Conservation (phyloP, 2,797 vertebrate species). For the Odontamblyopus rebecca region DNA sequence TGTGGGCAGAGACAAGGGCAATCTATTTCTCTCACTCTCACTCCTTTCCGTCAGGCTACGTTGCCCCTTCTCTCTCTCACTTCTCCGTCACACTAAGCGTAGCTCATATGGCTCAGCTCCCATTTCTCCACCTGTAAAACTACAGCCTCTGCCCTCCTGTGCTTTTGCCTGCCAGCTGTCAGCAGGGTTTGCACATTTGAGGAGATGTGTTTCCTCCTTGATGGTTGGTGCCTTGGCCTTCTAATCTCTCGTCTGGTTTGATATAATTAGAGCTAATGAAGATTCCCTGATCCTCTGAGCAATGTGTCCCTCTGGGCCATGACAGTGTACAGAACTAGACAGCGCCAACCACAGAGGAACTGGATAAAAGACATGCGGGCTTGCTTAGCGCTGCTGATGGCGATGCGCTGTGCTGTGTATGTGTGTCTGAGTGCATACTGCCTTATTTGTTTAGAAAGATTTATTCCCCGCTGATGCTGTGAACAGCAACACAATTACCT, state of each 20-base stretch:
- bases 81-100: conserved; percentile 48
- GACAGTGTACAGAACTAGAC: conserved; percentile 64
- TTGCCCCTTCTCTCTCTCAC: conserved; percentile 43
- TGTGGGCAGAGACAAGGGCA: conserved; percentile 63
- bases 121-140: conserved; percentile 61
- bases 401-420: conserved; percentile 50
- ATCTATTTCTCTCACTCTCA: conserved; percentile 66
- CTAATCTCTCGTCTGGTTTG: conserved; percentile 78
- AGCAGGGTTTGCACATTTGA: conserved; percentile 30
- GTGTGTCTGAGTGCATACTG: conserved; percentile 30
- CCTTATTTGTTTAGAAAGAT: conserved; percentile 76
- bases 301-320: conserved; percentile 64
- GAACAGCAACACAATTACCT: conserved; percentile 73
- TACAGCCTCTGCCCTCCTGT: conserved; percentile 48
- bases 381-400: conserved; percentile 72
- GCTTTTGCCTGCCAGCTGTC: conserved; percentile 40
- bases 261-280: conserved; percentile 82
- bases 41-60: conserved; percentile 38
- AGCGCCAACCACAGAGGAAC: conserved; percentile 61
- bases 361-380: conserved; percentile 69
- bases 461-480: conserved; percentile 75
- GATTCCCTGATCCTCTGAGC: conserved; percentile 76
- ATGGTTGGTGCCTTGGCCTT: conserved; percentile 66
- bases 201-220: conserved; percentile 42
- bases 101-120: conserved; percentile 49